Base-by-base conservation (phyloP, 2,888 invertebrate genomes). In the Dicranocentrus wangi region DNA sequence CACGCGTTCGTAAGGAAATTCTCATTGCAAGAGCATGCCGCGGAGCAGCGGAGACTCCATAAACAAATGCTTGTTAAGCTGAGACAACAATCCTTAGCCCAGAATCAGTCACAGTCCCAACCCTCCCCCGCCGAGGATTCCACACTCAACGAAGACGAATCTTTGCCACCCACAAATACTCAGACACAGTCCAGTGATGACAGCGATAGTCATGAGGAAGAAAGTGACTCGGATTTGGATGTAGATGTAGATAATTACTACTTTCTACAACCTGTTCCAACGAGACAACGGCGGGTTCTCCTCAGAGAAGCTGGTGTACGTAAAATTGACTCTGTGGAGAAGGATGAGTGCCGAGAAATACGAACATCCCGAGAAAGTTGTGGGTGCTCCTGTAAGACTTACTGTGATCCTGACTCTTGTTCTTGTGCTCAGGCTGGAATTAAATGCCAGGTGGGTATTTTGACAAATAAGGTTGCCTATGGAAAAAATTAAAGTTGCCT, bases 381-480 rank as follows among this genome's bases (percentile, higher is more conserved):
- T 89, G 97, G 97, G 53, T 97, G 97, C 89, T 93, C 94, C 61
- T 97, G 97, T 88, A 94, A 96, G 89, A 95, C 94, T 68, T 93
- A 94, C 88, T 99, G 99, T 90, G 96, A 97, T 90, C 98, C 98
- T 0, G 97, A 97, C 87, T 96, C 93, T 23, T 99, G 99, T 89
- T 93, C 95, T 17, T 99, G 99, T 90, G 95, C 96, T 88, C 93
- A 94, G 88, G 95, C 95, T 58, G 97, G 97, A 82, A 98, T 99
- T 86, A 97, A 98, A 90, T 99, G 98, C 89, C 98, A 98, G 91
- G 92, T 92, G 85, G 84, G 88, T 58, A 3, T 23, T 58, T 58
- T 25, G 27, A 58, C 2, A 19, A 1, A n/a, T n/a, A n/a, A n/a
- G n/a, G n/a, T n/a, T n/a, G n/a, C n/a, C n/a, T n/a, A n/a, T n/a